phyloP scores from a whole-genome alignment of 2,113 vertebrate species.

The Cettia cetti region DNA sequence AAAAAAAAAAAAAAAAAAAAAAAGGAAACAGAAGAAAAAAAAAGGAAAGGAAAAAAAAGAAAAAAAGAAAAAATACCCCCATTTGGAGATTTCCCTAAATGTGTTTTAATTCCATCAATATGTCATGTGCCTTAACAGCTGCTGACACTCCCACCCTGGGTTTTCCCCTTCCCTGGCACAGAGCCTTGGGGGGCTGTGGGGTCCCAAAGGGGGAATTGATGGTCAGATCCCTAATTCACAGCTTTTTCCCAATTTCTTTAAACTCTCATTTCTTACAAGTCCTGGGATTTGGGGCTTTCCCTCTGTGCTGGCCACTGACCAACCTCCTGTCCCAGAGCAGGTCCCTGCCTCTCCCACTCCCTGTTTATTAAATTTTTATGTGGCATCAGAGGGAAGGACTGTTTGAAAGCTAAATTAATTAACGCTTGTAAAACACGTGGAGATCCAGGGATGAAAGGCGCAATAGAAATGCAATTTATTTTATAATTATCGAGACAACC shows the following conservation, averaged over 20 bases:
- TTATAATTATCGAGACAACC: constrained; percentile 32
- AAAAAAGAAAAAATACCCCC: neutral
- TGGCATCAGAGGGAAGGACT: neutral
- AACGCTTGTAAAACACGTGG: constrained; percentile 31
- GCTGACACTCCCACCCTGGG: neutral
- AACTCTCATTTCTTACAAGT: rapidly evolving
- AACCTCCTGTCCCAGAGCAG: neutral
- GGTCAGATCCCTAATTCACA: rapidly evolving
- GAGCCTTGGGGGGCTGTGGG: rapidly evolving
- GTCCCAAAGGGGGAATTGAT: rapidly evolving
- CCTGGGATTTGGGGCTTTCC: neutral
- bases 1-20: too few relatives aligned
- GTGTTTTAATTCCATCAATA: constrained; percentile 62
- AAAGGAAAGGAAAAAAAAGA: neutral
- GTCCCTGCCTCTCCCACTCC: neutral
- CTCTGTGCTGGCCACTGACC: neutral
- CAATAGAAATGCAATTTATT: constrained; percentile 40
- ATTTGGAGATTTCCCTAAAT: constrained; percentile 67
- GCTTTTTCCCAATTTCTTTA: neutral
- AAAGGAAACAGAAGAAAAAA: neutral
- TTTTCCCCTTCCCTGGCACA: rapidly evolving
- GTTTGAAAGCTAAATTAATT: constrained; percentile 51
- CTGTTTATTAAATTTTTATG: neutral
- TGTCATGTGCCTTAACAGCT: constrained; percentile 10
- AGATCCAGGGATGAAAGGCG: constrained; percentile 41